Evolutionary conservation across 2,888 invertebrate genomes (phyloP).

Genomic region (Notocelia uddmanniana): DNA sequence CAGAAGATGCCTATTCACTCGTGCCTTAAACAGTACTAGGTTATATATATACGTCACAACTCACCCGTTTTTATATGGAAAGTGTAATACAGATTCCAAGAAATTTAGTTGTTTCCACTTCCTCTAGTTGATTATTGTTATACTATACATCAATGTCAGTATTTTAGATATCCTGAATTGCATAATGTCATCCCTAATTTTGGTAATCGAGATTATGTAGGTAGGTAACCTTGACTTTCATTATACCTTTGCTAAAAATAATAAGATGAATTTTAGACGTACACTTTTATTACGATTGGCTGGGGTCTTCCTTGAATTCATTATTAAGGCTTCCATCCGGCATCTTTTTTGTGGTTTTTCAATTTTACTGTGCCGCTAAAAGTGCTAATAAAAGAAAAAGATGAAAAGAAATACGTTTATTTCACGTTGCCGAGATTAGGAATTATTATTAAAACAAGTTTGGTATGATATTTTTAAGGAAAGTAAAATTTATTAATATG

Average conservation of each 20-base stretch:
- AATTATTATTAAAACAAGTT: not conserved
- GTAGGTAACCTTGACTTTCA: not conserved
- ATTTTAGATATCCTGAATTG: too few species aligned
- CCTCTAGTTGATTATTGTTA: too few species aligned
- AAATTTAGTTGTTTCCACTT: too few species aligned
- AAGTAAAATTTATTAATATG: too few species aligned
- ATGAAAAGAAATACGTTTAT: not conserved
- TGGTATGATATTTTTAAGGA: not conserved
- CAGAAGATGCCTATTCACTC: too few species aligned
- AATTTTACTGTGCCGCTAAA: not conserved
- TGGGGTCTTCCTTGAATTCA: conserved; percentile 2
- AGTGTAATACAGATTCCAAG: too few species aligned
- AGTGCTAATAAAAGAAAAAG: not conserved
- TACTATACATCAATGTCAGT: too few species aligned
- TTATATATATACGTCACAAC: too few species aligned
- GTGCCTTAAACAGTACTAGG: too few species aligned
- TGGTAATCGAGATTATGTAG: not conserved
- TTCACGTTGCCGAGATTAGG: not conserved
- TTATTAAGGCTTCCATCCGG: not conserved
- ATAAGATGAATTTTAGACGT: conserved; percentile 4
- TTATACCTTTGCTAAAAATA: not conserved
- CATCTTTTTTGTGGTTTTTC: not conserved
- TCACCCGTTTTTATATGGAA: too few species aligned
- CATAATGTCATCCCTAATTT: not conserved
- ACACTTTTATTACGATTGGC: conserved; percentile 9